Evolutionary conservation across 1,140 invertebrate species (phyloP).

Genomic region (Mya arenaria): DNA sequence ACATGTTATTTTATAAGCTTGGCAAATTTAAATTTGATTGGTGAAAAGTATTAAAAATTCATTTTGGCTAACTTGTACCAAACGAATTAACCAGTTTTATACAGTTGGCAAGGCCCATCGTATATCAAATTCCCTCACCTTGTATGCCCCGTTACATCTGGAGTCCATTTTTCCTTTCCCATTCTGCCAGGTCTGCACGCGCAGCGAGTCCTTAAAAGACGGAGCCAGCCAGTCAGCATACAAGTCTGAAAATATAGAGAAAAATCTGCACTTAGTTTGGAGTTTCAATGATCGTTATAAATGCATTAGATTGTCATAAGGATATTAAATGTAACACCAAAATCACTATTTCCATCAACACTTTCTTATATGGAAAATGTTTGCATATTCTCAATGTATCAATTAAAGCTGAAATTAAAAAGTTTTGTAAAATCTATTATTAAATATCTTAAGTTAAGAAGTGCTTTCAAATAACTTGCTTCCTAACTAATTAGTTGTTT

Average conservation of each 20-base stretch:
- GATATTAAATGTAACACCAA: no score
- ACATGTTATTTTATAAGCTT: background rate
- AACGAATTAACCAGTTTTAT: background rate
- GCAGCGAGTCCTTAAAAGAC: slow-evolving; percentile 86
- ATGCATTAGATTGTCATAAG: no score
- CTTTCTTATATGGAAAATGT: no score
- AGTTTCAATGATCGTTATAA: no score
- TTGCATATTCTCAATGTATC: no score
- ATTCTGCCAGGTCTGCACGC: slow-evolving; percentile 94
- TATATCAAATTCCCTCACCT: slow-evolving; percentile 58
- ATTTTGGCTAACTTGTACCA: background rate
- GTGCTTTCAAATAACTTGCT: no score
- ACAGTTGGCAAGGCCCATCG: background rate
- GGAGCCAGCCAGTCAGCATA: slow-evolving; percentile 92
- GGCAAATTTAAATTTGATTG: background rate
- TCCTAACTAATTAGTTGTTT: no score
- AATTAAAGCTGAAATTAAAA: no score
- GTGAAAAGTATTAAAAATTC: background rate
- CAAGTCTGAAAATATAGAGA: slow-evolving; percentile 84
- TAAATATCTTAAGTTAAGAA: no score
- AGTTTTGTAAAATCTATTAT: no score
- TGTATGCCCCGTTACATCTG: slow-evolving; percentile 75
- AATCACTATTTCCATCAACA: no score
- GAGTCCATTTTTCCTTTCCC: slow-evolving; percentile 84
- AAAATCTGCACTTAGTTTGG: no score